Evolutionary conservation across 2,113 vertebrate genomes (phyloP).

Genomic region (Formicarius rufipectus): DNA sequence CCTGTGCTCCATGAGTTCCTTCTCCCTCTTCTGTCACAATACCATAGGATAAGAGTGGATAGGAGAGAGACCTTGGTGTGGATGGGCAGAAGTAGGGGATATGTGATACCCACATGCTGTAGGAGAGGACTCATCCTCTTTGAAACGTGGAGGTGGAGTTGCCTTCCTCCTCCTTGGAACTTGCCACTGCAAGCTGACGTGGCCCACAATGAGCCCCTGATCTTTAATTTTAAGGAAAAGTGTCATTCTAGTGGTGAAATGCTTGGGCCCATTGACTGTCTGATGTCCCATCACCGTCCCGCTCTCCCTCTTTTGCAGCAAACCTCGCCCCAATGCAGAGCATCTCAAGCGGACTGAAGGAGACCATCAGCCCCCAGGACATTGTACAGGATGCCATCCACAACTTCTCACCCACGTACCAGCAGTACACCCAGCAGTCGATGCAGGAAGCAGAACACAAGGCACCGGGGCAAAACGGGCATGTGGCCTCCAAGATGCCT

Average conservation of each 20-base stretch:
- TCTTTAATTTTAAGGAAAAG: neutral
- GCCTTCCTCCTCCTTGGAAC: neutral
- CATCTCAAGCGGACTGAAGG: conserved; percentile 93
- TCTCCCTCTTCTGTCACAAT: neutral
- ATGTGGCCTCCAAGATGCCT: neutral
- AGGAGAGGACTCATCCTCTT: neutral
- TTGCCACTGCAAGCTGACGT: accelerated
- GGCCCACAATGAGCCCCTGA: neutral
- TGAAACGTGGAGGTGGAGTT: neutral
- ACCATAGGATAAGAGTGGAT: neutral
- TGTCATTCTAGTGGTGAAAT: neutral
- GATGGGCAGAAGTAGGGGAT: neutral
- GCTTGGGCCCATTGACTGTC: neutral
- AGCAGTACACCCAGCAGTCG: conserved; percentile 91
- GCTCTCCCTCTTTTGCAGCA: conserved; percentile 63
- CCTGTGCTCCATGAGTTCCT: neutral
- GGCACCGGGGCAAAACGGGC: conserved; percentile 68
- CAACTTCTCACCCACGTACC: conserved; percentile 89
- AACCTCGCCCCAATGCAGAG: conserved; percentile 89
- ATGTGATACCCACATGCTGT: neutral
- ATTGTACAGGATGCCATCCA: conserved; percentile 94
- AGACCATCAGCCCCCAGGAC: conserved; percentile 91
- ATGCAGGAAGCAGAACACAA: conserved; percentile 83
- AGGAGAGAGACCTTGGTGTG: neutral
- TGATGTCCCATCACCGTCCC: neutral